Conservation (phyloP, 2,888 invertebrate genomes). For the Apodemia zela region DNA sequence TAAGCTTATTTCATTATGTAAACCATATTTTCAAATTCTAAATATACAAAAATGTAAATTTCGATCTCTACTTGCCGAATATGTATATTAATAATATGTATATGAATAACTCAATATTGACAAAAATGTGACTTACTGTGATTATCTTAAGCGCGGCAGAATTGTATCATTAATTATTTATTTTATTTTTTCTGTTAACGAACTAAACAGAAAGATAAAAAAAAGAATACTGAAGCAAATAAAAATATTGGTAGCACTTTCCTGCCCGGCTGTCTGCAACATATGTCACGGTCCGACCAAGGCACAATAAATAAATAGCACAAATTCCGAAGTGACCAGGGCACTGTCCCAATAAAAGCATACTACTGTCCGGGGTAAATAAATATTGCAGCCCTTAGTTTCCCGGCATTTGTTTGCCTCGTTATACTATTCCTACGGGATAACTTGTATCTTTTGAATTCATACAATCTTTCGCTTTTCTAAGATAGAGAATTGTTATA, state of each 20-base stretch:
- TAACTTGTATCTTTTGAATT: constrained; percentile 21
- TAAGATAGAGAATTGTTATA: background rate
- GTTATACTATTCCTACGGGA: constrained; percentile 29
- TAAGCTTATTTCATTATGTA: no score
- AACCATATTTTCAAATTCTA: no score
- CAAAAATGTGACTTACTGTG: no score
- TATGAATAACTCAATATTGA: no score
- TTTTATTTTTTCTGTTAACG: no score
- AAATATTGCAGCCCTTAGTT: constrained; percentile 56
- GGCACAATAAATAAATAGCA: constrained; percentile 77
- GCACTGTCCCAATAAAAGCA: constrained; percentile 69
- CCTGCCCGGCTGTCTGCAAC: constrained; percentile 41
- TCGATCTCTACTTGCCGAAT: no score
- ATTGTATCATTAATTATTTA: no score
- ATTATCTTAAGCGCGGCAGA: no score
- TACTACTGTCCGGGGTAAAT: constrained; percentile 54
- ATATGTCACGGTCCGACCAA: constrained; percentile 64
- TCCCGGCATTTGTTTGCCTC: constrained; percentile 37
- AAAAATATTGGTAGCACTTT: constrained; percentile 40
- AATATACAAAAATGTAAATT: no score
- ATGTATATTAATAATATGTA: no score
- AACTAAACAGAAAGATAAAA: no score
- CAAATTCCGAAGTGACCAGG: constrained; percentile 77
- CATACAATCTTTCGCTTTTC: constrained; percentile 11
- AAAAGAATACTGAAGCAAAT: background rate